Conservation (phyloP, 2,113 vertebrate species). For the Scophthalmus maximus region DNA sequence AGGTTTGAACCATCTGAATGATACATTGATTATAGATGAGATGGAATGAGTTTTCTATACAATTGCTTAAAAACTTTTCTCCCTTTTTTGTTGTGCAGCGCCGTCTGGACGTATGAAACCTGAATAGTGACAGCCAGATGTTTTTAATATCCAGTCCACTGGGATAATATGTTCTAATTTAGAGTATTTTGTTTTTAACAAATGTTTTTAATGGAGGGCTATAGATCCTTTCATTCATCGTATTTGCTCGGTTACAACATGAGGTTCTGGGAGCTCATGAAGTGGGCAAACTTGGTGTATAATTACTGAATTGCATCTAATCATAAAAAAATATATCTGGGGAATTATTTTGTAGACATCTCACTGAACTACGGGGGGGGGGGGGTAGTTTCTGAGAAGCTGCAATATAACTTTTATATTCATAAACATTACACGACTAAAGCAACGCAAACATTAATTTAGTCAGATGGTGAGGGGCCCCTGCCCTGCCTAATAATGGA, state of each 20-base stretch:
- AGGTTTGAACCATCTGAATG: background rate
- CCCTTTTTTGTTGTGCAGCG: background rate
- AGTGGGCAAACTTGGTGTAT: background rate
- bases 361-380: background rate
- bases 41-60: background rate
- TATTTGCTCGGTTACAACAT: background rate
- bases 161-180: background rate
- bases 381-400: background rate
- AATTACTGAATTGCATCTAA: background rate
- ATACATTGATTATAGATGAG: background rate
- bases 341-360: background rate
- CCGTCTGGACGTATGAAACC: background rate
- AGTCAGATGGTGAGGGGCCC: background rate
- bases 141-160: background rate
- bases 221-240: too few species aligned
- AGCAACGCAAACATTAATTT: conserved; percentile 30
- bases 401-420: conserved; percentile 22
- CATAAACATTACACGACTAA: conserved; percentile 7
- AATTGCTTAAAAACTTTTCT: background rate
- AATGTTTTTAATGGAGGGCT: too few species aligned
- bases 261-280: background rate
- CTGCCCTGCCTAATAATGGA: conserved; percentile 5
- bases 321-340: background rate
- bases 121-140: background rate
- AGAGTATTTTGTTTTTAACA: too few species aligned